phyloP scores from a whole-genome alignment of 2,113 vertebrate genomes.

The Syngnathus scovelli region DNA sequence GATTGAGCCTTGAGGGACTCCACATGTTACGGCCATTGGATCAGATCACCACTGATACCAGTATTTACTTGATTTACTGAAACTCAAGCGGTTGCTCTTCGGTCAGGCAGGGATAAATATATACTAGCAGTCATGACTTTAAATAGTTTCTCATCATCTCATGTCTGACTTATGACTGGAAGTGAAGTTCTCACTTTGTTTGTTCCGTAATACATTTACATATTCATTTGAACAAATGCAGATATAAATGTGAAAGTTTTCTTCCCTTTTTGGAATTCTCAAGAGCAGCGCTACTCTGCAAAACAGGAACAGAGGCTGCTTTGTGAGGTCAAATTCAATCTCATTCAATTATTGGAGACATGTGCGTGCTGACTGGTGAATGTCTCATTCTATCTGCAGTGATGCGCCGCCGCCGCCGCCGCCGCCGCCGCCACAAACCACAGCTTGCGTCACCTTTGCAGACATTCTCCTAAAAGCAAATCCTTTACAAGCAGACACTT shows the following conservation, averaged over 20 bases:
- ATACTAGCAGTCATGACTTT: too few species aligned
- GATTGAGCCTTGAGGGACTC: too few species aligned
- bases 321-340: constrained; percentile 40
- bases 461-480: constrained; percentile 11
- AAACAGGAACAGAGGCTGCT: constrained; percentile 31
- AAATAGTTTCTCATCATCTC: too few species aligned
- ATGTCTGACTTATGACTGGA: too few species aligned
- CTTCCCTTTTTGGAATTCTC: not conserved
- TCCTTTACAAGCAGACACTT: constrained; percentile 21
- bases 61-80: too few species aligned
- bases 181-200: not conserved
- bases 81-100: too few species aligned
- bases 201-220: not conserved
- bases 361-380: not conserved
- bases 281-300: constrained; percentile 4
- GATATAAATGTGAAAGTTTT: not conserved
- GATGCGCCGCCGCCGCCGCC: constrained; percentile 26
- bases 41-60: too few species aligned
- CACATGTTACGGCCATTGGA: too few species aligned
- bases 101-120: too few species aligned
- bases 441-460: constrained; percentile 8
- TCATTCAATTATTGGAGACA: constrained; percentile 18
- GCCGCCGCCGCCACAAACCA: constrained; percentile 18
- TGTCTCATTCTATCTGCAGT: constrained; percentile 34
- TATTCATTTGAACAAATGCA: not conserved